A percentile compares a stretch with the other conserved stretches of the same genome.
phyloP scores from a whole-genome alignment of 2,113 vertebrate species.

The Nibea albiflora region DNA sequence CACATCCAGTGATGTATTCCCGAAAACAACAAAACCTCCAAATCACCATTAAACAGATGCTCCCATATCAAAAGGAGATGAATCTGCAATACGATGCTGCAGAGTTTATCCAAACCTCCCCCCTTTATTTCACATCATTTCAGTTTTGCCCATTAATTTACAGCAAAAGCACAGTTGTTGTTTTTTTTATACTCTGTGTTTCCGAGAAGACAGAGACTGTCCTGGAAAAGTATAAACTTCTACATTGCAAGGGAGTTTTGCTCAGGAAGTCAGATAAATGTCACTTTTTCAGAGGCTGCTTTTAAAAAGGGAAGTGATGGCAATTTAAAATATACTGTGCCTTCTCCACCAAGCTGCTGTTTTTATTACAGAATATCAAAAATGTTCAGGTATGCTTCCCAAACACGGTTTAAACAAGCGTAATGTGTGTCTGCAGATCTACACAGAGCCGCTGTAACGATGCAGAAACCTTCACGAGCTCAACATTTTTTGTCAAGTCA shows the following conservation, averaged over 20 bases:
- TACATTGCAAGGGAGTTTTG: background rate
- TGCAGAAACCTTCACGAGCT: constrained; percentile 9
- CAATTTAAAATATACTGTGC: no score
- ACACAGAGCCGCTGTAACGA: background rate
- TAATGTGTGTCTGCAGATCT: background rate
- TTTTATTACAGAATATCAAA: no score
- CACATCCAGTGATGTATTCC: background rate
- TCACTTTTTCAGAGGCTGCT: no score
- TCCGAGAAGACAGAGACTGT: background rate
- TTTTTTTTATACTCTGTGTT: background rate
- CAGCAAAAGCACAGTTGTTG: background rate
- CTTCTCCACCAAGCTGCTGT: no score
- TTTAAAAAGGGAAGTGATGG: no score
- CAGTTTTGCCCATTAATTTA: background rate
- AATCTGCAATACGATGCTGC: background rate
- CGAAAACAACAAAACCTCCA: background rate
- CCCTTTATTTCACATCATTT: background rate
- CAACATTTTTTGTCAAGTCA: constrained; percentile 1
- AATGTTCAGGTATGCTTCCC: no score
- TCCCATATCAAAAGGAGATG: background rate
- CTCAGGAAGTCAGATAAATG: no score
- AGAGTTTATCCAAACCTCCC: background rate
- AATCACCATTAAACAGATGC: background rate
- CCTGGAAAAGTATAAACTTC: background rate
- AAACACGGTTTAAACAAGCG: background rate